Evolutionary conservation across 1,140 invertebrate genomes (phyloP), one percentile per base, ranked within the genome.

Genomic region (Hypsibius dujardini): DNA sequence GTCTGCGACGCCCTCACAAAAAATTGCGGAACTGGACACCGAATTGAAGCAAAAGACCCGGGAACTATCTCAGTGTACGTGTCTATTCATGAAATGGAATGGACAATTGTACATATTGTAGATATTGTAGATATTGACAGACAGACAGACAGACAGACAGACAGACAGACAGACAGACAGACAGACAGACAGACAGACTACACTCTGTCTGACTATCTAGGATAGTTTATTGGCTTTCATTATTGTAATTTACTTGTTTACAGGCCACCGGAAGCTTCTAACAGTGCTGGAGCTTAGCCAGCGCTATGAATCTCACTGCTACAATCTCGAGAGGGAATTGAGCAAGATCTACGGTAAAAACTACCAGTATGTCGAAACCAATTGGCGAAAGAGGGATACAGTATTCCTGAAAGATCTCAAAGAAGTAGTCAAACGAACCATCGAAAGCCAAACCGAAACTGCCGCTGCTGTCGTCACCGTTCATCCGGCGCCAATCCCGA

Each of bases 321-420:
- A 67, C 62, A 67, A 67, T 15, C 62, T 67, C 12, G 62, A 67
- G 42, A 67, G 45, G 42, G 62, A 67, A 67, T 42, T 67, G 62
- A 15, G 42, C 62, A 67, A 67, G 42, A 15, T 67, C 42, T 67
- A 67, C 62, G 62, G 62, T 7, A 67, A 67, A 7, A 67, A 45
- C 62, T 67, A 67, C 62, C 62, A 67, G 42, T 67, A 15, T 42
- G 62, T 67, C 12, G 12, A 67, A 45, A 67, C 62, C 12, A 42
- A 42, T 42, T 67, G 62, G 62, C 12, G 62, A 42, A 12, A 67
- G 12, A 67, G 45, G 45, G 62, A 67, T 42, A 12, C 3, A 42
- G 42, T 7, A 7, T 67, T 67, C 62, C 12, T 67, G 42, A 42
- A 67, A 42, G 45, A 67, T 15, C 62, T 67, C 45, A 67, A 42